Evolutionary conservation across 35 echinoderm and acorn worm genomes (phyloP).

Genomic region (Apostichopus californicus): DNA sequence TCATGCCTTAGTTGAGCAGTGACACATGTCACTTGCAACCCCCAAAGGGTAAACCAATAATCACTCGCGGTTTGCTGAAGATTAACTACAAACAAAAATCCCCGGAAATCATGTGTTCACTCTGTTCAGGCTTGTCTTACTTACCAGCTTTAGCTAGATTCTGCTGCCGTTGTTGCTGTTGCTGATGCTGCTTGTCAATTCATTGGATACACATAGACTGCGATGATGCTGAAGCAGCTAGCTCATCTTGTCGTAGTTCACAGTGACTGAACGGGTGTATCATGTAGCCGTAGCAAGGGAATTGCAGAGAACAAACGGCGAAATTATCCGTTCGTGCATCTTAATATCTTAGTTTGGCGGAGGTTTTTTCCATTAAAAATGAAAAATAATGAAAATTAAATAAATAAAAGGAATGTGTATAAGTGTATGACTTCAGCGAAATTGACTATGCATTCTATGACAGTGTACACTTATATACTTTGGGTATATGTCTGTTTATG

Average conservation of each 20-base stretch:
- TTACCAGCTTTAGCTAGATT: not conserved
- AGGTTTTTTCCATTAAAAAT: too few species aligned
- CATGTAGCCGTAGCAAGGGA: not conserved
- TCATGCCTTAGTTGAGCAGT: constrained; percentile 31
- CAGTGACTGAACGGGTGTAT: constrained; percentile 16
- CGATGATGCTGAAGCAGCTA: too few species aligned
- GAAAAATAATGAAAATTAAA: too few species aligned
- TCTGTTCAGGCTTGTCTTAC: constrained; percentile 33
- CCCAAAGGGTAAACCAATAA: constrained; percentile 49
- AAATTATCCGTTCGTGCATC: not conserved
- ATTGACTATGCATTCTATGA: too few species aligned
- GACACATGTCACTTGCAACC: constrained; percentile 49
- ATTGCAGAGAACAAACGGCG: constrained; percentile 4
- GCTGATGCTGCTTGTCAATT: not conserved
- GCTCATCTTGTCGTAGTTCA: not conserved
- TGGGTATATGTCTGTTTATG: too few species aligned
- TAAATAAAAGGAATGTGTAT: too few species aligned
- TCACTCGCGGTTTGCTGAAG: constrained; percentile 49
- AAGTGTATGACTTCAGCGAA: too few species aligned
- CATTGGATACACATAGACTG: constrained; percentile 15
- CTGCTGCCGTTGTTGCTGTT: not conserved
- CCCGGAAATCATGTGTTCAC: constrained; percentile 48
- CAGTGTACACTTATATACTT: too few species aligned
- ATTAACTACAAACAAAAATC: constrained; percentile 47
- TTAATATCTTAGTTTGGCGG: not conserved